A percentile compares a stretch with the other conserved stretches of the same genome.
Conservation (phyloP, 2,888 invertebrate genomes). For the Stenoptilia bipunctidactyla region DNA sequence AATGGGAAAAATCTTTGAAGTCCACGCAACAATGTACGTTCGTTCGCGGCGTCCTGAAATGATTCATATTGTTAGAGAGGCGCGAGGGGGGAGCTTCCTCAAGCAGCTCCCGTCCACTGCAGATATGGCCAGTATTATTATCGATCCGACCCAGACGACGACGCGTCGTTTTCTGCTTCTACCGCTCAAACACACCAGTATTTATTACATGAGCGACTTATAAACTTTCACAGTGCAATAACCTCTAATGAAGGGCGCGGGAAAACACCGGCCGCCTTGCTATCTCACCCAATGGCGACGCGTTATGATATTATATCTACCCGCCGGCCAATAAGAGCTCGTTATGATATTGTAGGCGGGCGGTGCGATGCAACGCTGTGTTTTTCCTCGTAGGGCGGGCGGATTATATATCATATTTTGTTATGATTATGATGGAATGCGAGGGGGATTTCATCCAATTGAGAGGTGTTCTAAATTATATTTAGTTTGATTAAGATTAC, state of each 20-base stretch:
- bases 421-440: conserved; percentile 61
- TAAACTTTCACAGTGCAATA: conserved; percentile 51
- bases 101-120: conserved; percentile 68
- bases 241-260: conserved; percentile 47
- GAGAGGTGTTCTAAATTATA: conserved; percentile 7
- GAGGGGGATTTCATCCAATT: conserved; percentile 21
- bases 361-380: conserved; percentile 37
- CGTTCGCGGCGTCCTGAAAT: conserved; percentile 53
- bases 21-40: conserved; percentile 37
- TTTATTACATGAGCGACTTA: conserved; percentile 48
- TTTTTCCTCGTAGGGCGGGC: conserved; percentile 62
- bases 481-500: conserved; percentile 8
- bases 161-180: conserved; percentile 28
- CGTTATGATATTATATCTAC: conserved; percentile 76
- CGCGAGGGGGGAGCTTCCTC: conserved; percentile 46
- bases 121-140: conserved; percentile 71
- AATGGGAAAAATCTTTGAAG: too few species aligned
- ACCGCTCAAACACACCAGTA: conserved; percentile 60
- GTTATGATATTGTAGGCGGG: conserved; percentile 71
- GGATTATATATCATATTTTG: conserved; percentile 55
- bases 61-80: conserved; percentile 63
- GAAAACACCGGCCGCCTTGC: conserved; percentile 39
- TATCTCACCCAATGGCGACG: conserved; percentile 64
- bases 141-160: conserved; percentile 50
- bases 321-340: conserved; percentile 64